Evolutionary conservation across 35 echinoderm and acorn worm species (phyloP), one percentile per base, ranked within the genome.

Genomic region (Lytechinus variegatus): DNA sequence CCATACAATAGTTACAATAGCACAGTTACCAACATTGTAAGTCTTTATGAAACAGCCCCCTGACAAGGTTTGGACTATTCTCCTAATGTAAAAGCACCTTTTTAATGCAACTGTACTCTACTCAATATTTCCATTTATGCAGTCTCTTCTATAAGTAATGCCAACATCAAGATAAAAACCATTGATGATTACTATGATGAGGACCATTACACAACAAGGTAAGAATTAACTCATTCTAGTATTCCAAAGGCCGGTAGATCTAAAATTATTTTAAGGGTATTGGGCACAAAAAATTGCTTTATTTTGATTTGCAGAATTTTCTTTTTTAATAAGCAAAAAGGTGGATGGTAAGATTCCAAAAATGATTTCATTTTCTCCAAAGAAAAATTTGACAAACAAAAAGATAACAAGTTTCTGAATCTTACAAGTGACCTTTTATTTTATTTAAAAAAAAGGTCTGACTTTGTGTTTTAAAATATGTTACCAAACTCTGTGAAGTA

Each of bases 101-200:
- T 1, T 44, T 44, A 44, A 44, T 44, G 33, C 33, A 44, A 44
- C 33, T 44, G 33, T 44, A 44, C 33, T 44, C 66, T 79, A 79
- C 33, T 24, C 8, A 24, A n/a, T 24, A 3, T 79, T 79, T 79
- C 2, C n/a, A 24, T 79, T n/a, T 7, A 88, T 86, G 27, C 89
- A 94, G 19, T 95, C 14, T 95, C 97, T 10, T 97, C 97, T 27
- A 27, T 94, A 33, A 87, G 91, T 27, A 61, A 71, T 14, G 54
- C 54, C 19, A 95, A 95, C 10, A 44, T 71, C n/a, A 95, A 94
- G 94, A 99, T 93, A 27, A 93, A 95, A 58, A 97, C 95, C 0
- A 94, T 99, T 24, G 97, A 97, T 28, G 95, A 95, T 91, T 99
- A 97, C 58, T 99, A 99, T 91, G 3, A 89, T 21, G 86, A 94